These are phyloP conservation scores for Phymanthus crucifer DNA, from an alignment of 92 coral and sea anemone species.

Conservation along the genomic window DNA sequence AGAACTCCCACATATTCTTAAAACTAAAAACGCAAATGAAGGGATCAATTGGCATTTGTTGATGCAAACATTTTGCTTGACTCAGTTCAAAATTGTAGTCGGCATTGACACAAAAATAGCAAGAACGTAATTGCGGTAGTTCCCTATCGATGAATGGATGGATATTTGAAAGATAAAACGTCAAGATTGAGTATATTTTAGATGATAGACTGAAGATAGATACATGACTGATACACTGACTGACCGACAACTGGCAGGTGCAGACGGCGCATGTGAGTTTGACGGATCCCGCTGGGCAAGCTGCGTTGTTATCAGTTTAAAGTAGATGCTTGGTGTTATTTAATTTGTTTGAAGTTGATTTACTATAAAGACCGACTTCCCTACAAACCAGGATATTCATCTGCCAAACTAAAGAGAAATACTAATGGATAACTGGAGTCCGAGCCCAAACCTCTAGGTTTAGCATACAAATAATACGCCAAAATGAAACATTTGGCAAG, in stretches of 20 bases:
- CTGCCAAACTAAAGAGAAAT: conserved; percentile 6
- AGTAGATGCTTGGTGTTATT: conserved; percentile 48
- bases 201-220: too few relatives aligned
- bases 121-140: too few relatives aligned
- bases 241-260: neutral
- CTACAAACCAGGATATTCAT: conserved; percentile 31
- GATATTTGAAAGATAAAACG: too few relatives aligned
- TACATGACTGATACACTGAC: too few relatives aligned
- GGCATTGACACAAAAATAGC: too few relatives aligned
- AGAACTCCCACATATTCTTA: too few relatives aligned
- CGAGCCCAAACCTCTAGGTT: conserved; percentile 14
- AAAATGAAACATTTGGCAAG: conserved; percentile 10
- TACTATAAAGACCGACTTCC: conserved; percentile 42
- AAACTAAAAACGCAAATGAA: too few relatives aligned
- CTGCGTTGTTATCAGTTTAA: conserved; percentile 52
- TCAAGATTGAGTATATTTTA: too few relatives aligned
- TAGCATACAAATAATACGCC: conserved; percentile 15
- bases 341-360: conserved; percentile 84
- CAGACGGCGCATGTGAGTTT: conserved; percentile 36
- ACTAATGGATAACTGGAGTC: conserved; percentile 18
- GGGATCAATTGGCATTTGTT: too few relatives aligned
- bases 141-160: too few relatives aligned
- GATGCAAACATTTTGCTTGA: too few relatives aligned
- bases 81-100: too few relatives aligned
- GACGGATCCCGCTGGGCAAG: conserved; percentile 37